Base-by-base conservation (phyloP, 2,797 vertebrate species). In the Mus caroli region DNA sequence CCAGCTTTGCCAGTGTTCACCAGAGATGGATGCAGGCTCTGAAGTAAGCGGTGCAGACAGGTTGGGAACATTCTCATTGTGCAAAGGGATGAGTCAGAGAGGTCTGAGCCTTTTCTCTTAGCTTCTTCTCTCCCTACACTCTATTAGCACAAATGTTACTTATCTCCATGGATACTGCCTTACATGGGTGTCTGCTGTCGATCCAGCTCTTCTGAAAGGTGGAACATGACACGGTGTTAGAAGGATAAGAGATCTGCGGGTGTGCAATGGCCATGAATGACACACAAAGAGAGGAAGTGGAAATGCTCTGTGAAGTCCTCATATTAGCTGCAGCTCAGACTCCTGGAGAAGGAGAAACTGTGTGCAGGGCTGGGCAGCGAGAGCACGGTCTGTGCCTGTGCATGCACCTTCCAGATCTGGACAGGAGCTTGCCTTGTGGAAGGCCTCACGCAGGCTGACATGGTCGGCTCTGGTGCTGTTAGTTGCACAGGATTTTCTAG, bases 121-220 rank as follows among this genome's bases (percentile, higher is more conserved):
- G 79, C 9, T 26, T 43, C 37, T 73, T 80, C 67, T 84, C 77
- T 78, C 28, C 60, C 94, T 92, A 73, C 79, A 80, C 84, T 64
- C 67, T n/a, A 7, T 52, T 22, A 86, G 83, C 60, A 78, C 76
- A 84, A 62, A 69, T 73, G 69, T 87, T 54, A 4, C 80, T 97
- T 19, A 31, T 84, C 62, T 84, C 82, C 28, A 84, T 64, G 40
- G 58, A 34, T 64, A 13, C 80, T 31, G 58, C 62, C 28, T 91
- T 54, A 19, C 22, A 83, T 75, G 58, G 60, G 22, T 4, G 14
- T 4, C 84, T 92, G 69, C 76, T 40, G 37, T 71, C 40, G 80
- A 75, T 64, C 78, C 54, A 69, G 69, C 76, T 90, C 50, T 43
- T 83, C 34, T 24, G 46, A 87, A 28, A 71, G 83, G 54, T 8